Percentiles rank a stretch among this genome's conserved stretches.
Evolutionary conservation across 1,140 invertebrate genomes (phyloP).

Genomic region (Sminthurinus signatus): DNA sequence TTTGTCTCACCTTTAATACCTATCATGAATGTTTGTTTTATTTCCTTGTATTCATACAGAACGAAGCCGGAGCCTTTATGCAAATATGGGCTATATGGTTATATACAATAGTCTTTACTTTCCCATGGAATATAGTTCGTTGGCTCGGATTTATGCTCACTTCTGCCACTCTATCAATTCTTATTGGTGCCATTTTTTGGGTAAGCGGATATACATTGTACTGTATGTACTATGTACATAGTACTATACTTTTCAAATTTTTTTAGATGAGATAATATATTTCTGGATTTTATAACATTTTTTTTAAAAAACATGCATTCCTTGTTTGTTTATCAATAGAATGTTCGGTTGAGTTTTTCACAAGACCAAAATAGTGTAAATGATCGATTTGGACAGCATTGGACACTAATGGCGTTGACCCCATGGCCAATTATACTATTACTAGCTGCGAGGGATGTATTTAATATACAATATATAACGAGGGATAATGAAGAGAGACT

Average conservation of each 20-base stretch:
- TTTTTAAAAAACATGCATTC: too few relatives aligned
- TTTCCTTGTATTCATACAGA: too few relatives aligned
- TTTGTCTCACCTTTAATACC: too few relatives aligned
- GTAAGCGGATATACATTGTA: too few relatives aligned
- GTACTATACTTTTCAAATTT: too few relatives aligned
- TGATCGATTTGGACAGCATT: slow-evolving; percentile 69
- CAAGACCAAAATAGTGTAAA: slow-evolving; percentile 44
- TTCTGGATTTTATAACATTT: slow-evolving; percentile 3
- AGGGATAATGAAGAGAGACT: slow-evolving; percentile 70
- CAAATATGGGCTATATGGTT: slow-evolving; percentile 52
- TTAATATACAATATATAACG: slow-evolving; percentile 61
- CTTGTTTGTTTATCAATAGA: too few relatives aligned
- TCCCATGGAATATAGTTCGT: slow-evolving; percentile 73
- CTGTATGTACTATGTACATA: too few relatives aligned
- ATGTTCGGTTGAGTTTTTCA: too few relatives aligned
- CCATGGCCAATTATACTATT: slow-evolving; percentile 68
- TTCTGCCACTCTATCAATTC: slow-evolving; percentile 68
- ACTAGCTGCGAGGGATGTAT: slow-evolving; percentile 60
- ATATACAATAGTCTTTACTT: slow-evolving; percentile 61
- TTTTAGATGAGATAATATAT: too few relatives aligned
- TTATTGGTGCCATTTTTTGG: slow-evolving; percentile 83
- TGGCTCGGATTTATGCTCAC: slow-evolving; percentile 69
- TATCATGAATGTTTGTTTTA: too few relatives aligned
- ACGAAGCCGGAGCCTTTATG: slow-evolving; percentile 53
- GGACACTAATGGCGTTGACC: slow-evolving; percentile 66